A percentile compares a stretch with the other conserved stretches of the same genome.
phyloP scores from a whole-genome alignment of 2,113 vertebrate species.

The Hippocampus comes region DNA sequence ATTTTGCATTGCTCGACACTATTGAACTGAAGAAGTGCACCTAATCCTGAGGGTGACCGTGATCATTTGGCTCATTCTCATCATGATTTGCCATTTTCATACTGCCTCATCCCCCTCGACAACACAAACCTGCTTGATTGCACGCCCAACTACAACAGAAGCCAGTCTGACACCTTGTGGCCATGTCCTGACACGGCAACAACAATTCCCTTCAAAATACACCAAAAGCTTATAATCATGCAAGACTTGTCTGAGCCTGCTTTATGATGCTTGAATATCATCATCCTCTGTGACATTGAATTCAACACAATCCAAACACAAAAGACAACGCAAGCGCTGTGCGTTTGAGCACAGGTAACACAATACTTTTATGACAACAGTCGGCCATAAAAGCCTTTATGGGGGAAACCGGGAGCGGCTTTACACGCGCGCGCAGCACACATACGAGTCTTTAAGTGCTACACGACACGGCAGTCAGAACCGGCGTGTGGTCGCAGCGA shows the following conservation, averaged over 20 bases:
- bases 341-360: conserved; percentile 33
- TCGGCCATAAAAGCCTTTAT: conserved; percentile 38
- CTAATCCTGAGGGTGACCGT: neutral
- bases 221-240: neutral
- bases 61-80: neutral
- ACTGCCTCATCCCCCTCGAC: neutral
- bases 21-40: too few species aligned
- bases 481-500: conserved; percentile 13
- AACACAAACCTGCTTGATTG: neutral
- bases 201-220: conserved; percentile 10
- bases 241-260: neutral
- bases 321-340: neutral
- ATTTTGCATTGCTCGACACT: too few species aligned
- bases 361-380: conserved; percentile 34
- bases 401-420: conserved; percentile 34
- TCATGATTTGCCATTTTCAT: neutral
- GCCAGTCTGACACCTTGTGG: conserved; percentile 52
- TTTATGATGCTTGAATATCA: neutral
- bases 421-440: neutral
- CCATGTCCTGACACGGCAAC: conserved; percentile 14
- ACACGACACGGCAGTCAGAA: conserved; percentile 24
- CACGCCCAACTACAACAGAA: conserved; percentile 8
- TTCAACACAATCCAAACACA: neutral
- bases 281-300: neutral
- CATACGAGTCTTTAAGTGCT: conserved; percentile 17